Conservation (phyloP, 2,888 invertebrate genomes). For the Oscheius onirici region DNA sequence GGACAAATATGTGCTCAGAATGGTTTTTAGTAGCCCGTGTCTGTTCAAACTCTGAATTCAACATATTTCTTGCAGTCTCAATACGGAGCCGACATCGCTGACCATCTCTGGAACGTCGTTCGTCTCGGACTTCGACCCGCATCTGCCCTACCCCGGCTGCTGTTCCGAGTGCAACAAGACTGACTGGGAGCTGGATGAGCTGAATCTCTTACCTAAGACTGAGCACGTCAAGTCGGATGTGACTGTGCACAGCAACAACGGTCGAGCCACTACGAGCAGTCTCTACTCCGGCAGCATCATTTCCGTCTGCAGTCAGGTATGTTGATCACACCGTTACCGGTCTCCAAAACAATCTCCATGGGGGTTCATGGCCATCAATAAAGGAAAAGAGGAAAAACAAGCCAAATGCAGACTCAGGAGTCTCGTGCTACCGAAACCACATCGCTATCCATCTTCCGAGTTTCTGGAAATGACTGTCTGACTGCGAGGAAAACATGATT, state of each 20-base stretch:
- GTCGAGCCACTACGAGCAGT: not conserved
- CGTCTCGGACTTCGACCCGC: not conserved
- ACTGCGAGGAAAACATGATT: too few relatives aligned
- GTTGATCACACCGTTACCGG: not conserved
- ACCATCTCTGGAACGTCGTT: not conserved
- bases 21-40: too few relatives aligned
- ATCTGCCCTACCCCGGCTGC: constrained; percentile 7
- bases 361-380: not conserved
- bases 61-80: not conserved
- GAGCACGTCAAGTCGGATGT: not conserved
- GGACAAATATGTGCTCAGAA: too few relatives aligned
- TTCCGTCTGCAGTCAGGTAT: not conserved
- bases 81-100: not conserved
- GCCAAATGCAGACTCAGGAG: not conserved
- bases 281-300: not conserved
- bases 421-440: not conserved
- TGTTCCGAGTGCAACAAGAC: not conserved
- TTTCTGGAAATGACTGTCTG: too few relatives aligned
- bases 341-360: not conserved
- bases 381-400: not conserved
- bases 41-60: too few relatives aligned
- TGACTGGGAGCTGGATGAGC: not conserved
- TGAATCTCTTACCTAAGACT: not conserved
- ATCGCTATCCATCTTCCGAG: too few relatives aligned
- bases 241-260: not conserved